phyloP scores from a whole-genome alignment of 1,140 invertebrate genomes.

The Laupala kohalensis region DNA sequence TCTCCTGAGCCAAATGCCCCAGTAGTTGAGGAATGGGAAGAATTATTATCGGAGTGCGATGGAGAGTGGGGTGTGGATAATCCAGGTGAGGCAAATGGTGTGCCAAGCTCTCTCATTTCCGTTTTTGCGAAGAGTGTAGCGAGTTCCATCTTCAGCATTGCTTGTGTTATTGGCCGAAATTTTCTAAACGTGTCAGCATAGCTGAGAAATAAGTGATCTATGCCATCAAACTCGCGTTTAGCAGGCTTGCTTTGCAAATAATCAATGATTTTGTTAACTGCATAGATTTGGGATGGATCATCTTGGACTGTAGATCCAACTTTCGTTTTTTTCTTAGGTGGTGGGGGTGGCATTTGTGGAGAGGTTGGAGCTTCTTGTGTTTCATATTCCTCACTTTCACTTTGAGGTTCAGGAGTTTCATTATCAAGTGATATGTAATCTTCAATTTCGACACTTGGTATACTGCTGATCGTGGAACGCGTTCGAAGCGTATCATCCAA shows the following conservation, averaged over 20 bases:
- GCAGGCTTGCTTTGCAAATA: neutral
- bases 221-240: constrained; percentile 5
- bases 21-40: too few species aligned
- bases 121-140: constrained; percentile 8
- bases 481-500: neutral
- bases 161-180: constrained; percentile 13
- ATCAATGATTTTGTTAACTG: neutral
- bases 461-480: neutral
- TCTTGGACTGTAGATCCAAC: neutral
- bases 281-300: too few species aligned
- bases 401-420: neutral
- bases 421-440: neutral
- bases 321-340: constrained; percentile 4
- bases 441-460: neutral
- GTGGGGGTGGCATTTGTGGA: constrained; percentile 1
- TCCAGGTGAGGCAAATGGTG: too few species aligned
- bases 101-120: constrained; percentile 13
- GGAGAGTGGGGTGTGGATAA: too few species aligned
- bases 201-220: constrained; percentile 12
- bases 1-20: too few species aligned
- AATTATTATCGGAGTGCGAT: too few species aligned
- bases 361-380: too few species aligned
- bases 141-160: constrained; percentile 13
- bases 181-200: constrained; percentile 15
- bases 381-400: too few species aligned